Evolutionary conservation across 2,113 vertebrate genomes (phyloP).

Genomic region (Channa argus): DNA sequence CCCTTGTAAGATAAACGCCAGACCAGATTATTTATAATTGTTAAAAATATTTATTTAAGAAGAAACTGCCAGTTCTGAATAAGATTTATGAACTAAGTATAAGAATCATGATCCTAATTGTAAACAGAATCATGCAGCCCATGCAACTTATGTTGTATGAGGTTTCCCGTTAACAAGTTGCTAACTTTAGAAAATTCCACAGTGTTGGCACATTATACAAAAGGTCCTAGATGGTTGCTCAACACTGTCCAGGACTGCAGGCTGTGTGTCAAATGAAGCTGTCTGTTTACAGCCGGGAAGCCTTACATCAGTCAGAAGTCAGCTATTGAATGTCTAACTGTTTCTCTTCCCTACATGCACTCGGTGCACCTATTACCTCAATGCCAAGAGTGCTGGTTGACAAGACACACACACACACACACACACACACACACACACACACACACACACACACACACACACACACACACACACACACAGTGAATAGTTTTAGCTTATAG

Average conservation of each 20-base stretch:
- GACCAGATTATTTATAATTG: too few relatives aligned
- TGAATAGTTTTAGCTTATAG: conserved; percentile 33
- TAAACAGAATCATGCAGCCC: neutral
- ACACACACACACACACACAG: conserved; percentile 11
- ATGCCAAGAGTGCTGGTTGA: conserved; percentile 23
- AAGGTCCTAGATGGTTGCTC: conserved; percentile 32
- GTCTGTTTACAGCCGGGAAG: conserved; percentile 58
- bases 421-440: conserved; percentile 7
- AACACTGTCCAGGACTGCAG: conserved; percentile 48
- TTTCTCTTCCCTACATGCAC: conserved; percentile 40
- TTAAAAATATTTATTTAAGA: too few relatives aligned
- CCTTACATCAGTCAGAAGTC: conserved; percentile 72
- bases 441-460: too few relatives aligned
- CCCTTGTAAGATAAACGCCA: too few relatives aligned
- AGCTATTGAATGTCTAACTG: conserved; percentile 65
- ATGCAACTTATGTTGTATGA: neutral
- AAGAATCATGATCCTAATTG: neutral
- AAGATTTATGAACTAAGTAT: too few relatives aligned
- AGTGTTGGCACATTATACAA: conserved; percentile 20
- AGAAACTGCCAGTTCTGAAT: too few relatives aligned
- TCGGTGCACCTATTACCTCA: conserved; percentile 57
- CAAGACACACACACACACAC: conserved; percentile 21
- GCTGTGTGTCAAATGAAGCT: conserved; percentile 37
- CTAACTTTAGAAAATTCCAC: conserved; percentile 43
- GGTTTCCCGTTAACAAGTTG: conserved; percentile 16